Percentiles rank a stretch among this genome's conserved stretches.
Conservation (phyloP, 1,140 invertebrate species). For the Hyphantria cunea region DNA sequence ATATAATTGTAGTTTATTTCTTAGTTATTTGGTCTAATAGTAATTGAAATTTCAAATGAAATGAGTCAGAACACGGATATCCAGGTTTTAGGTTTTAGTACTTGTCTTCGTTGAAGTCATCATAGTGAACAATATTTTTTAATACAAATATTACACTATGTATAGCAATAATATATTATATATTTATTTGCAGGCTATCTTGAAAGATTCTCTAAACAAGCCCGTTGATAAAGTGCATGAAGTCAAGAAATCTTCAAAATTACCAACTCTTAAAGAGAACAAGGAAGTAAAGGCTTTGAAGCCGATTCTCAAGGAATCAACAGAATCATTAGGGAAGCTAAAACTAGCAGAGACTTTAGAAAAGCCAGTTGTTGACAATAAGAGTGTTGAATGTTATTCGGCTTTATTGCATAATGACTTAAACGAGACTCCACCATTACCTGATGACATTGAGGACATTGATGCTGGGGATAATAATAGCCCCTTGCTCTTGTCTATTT, state of each 20-base stretch:
- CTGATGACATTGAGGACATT: slow-evolving; percentile 83
- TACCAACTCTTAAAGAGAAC: slow-evolving; percentile 54
- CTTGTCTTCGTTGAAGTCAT: too few species aligned
- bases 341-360: slow-evolving; percentile 49
- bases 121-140: too few species aligned
- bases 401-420: slow-evolving; percentile 2
- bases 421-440: slow-evolving; percentile 40
- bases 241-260: slow-evolving; percentile 51
- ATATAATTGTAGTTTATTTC: too few species aligned
- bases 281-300: slow-evolving; percentile 54
- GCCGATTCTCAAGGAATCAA: slow-evolving; percentile 59
- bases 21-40: too few species aligned
- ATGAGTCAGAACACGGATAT: too few species aligned
- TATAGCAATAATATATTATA: too few species aligned
- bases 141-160: too few species aligned
- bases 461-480: slow-evolving; percentile 86
- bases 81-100: too few species aligned
- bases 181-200: slow-evolving; percentile 48
- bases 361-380: slow-evolving; percentile 11
- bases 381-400: slow-evolving; percentile 5
- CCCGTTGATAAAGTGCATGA: slow-evolving; percentile 49
- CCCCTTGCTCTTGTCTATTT: slow-evolving; percentile 90
- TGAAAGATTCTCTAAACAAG: slow-evolving; percentile 57
- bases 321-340: slow-evolving; percentile 61
- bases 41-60: too few species aligned